A percentile compares a stretch with the other conserved stretches of the same genome.
These are phyloP conservation scores for Drosophila ogumai DNA, from an alignment of 1,140 invertebrate species.

Conservation along the genomic window DNA sequence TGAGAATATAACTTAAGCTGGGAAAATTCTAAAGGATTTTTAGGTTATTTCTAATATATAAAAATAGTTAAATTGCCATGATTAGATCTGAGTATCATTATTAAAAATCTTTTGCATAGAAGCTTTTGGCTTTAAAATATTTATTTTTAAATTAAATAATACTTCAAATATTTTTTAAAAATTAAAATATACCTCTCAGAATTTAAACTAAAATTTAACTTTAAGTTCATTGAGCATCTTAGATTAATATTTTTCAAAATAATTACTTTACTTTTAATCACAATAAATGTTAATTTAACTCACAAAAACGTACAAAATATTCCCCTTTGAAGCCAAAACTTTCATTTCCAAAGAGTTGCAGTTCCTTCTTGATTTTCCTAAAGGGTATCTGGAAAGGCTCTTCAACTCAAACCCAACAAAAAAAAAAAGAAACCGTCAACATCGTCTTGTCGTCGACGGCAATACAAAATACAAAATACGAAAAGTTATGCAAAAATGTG, in stretches of 20 bases:
- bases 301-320: neutral
- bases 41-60: neutral
- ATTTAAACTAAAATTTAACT: neutral
- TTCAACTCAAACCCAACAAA: slow-evolving; percentile 3
- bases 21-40: neutral
- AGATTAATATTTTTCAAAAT: neutral
- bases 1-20: neutral
- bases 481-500: slow-evolving; percentile 69
- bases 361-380: neutral
- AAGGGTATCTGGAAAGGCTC: slow-evolving; percentile 16
- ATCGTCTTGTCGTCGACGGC: slow-evolving; percentile 14
- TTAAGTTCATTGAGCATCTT: no score
- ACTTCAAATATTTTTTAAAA: no score
- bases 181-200: no score
- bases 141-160: no score
- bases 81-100: neutral
- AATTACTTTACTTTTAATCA: neutral
- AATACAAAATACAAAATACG: slow-evolving; percentile 41
- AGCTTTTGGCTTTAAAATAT: no score
- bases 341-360: neutral
- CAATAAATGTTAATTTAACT: neutral
- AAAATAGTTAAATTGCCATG: no score
- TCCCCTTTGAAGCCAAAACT: neutral
- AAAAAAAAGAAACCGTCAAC: slow-evolving; percentile 23
- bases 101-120: neutral